Percentiles rank a stretch among this genome's conserved stretches.
These are phyloP conservation scores for Cladorhizidae sp. DNA, from an alignment of 37 sponge, comb jelly and placozoan genomes.

Conservation along the genomic window DNA sequence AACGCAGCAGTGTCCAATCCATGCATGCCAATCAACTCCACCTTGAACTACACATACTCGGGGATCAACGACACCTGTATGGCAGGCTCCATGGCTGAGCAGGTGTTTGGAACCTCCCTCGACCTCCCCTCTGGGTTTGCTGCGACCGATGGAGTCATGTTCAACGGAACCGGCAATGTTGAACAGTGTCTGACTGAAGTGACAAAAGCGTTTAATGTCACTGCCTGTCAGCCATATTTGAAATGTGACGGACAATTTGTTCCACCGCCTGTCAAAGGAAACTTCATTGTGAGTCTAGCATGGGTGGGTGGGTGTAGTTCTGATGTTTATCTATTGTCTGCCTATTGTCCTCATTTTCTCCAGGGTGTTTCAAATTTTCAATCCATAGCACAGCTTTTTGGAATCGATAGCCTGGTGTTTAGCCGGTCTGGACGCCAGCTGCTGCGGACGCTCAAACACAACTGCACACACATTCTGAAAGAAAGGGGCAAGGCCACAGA, in stretches of 20 bases:
- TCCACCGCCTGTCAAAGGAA: slow-evolving; percentile 10
- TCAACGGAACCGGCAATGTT: slow-evolving; percentile 19
- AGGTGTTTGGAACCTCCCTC: slow-evolving; percentile 16
- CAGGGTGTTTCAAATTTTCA: slow-evolving; percentile 34
- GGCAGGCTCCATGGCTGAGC: not conserved
- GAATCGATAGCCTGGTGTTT: not conserved
- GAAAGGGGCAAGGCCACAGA: not conserved
- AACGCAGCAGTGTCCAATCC: slow-evolving; percentile 26
- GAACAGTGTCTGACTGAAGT: slow-evolving; percentile 10
- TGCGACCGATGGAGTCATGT: slow-evolving; percentile 4
- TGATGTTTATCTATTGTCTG: no score
- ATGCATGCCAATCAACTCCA: not conserved
- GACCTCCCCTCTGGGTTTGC: not conserved
- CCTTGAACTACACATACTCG: not conserved
- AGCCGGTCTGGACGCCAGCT: not conserved
- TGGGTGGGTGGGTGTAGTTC: not conserved
- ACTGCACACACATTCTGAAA: not conserved
- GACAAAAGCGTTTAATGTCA: slow-evolving; percentile 8
- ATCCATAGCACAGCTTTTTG: not conserved
- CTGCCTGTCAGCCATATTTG: slow-evolving; percentile 1
- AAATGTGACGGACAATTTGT: not conserved
- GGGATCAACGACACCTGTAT: slow-evolving; percentile 7
- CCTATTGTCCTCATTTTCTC: not conserved
- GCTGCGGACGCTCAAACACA: not conserved
- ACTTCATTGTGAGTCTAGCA: slow-evolving; percentile 23